Percentiles rank a stretch among this genome's conserved stretches.
Conservation (phyloP, 64 coral and sea anemone genomes). For the Porites australiensis region DNA sequence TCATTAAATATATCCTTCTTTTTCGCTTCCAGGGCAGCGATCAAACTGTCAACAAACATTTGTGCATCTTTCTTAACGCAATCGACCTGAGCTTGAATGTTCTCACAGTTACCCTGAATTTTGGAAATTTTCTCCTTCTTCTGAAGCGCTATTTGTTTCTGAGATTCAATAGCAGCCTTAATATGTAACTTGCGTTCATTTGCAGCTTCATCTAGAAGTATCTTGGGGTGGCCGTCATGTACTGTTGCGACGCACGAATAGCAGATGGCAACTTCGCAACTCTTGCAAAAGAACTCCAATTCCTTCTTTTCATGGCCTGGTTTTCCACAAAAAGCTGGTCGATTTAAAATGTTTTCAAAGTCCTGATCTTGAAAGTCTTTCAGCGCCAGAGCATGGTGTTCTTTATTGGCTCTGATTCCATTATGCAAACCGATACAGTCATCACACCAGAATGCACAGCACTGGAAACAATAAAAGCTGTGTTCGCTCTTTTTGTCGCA, state of each 20-base stretch:
- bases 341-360: not conserved
- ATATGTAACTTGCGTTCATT: not conserved
- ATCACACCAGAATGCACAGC: not conserved
- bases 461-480: not conserved
- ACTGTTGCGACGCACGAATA: not conserved
- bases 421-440: not conserved
- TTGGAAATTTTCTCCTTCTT: not conserved
- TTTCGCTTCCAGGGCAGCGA: not conserved
- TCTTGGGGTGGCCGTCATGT: not conserved
- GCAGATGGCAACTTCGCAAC: not conserved
- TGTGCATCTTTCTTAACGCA: not conserved
- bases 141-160: not conserved
- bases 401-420: not conserved
- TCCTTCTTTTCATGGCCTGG: not conserved
- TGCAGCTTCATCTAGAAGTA: not conserved
- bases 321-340: not conserved
- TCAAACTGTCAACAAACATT: not conserved
- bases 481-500: not conserved
- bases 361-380: not conserved
- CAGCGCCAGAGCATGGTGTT: not conserved
- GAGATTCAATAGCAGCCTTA: not conserved
- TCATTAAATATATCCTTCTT: not conserved
- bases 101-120: not conserved
- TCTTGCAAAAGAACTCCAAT: not conserved
- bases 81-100: not conserved